Evolutionary conservation across 2,113 vertebrate species (phyloP), one percentile per base, ranked within the genome.

Genomic region (Osmerus mordax): DNA sequence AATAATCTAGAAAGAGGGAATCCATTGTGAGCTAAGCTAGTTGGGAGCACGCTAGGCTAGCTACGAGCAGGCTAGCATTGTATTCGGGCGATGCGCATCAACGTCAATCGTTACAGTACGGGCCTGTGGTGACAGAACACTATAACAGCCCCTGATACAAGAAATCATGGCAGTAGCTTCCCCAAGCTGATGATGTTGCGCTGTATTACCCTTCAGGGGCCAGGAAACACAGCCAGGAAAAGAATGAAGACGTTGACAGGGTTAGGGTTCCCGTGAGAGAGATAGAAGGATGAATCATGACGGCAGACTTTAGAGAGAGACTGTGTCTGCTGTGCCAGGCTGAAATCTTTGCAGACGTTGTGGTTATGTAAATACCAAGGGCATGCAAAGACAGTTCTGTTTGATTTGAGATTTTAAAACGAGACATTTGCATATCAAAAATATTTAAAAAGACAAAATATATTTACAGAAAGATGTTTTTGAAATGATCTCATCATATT

Each of bases 361-460:
- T 60, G 79, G 77, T 85, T 82, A 76, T 91, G 89, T 91, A 90
- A 80, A 91, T 91, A 90, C 75, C 78, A 91, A 91, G 90, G 88
- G 87, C 87, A 91, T 87, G 83, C 81, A 83, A 85, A 84, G 78
- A 87, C 77, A 63, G 71, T 84, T 81, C 70, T 79, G 79, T 87
- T 88, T 81, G 78, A 70, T 87, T 89, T 81, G 63, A 70, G 69
- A 84, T 80, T 41, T 41, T 52, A 86, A 76, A 78, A 74, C 84
- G 1, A 65, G 28, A 74, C 84, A 80, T 82, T 84, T 84, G 86
- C 86, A 86, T 87, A 86, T 86, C 87, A 86, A 81, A 83, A 85
- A 86, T 81, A 56, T 65, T 76, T n/a, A 74, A 79, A 86, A 81
- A 36, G 3, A 55, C 36, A 36, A 72, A 36, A 83, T 52, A 77